Evolutionary conservation across 23 tunicate species (phyloP).

Genomic region (Phallusia fumigata): DNA sequence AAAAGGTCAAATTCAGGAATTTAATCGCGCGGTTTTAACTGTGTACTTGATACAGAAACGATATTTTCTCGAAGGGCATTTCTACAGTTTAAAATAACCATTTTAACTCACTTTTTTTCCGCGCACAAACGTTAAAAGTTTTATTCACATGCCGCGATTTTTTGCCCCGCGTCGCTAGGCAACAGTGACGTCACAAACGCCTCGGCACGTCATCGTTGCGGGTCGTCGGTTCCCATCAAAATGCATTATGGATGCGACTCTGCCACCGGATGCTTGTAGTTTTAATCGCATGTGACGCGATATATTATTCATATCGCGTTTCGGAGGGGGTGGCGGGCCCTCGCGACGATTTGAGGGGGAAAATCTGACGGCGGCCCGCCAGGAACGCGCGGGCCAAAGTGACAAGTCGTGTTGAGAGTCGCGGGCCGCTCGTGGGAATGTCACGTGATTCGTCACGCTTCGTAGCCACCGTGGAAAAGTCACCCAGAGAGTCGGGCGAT

Average conservation of each 20-base stretch:
- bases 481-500: too few relatives aligned
- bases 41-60: too few relatives aligned
- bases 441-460: constrained; percentile 13
- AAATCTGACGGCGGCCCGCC: constrained; percentile 8
- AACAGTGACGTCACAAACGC: too few relatives aligned
- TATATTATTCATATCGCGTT: constrained; percentile 67
- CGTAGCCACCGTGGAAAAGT: neutral
- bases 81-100: too few relatives aligned
- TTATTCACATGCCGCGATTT: too few relatives aligned
- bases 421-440: neutral
- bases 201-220: too few relatives aligned
- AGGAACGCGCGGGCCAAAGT: neutral
- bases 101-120: too few relatives aligned
- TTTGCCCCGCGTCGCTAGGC: too few relatives aligned
- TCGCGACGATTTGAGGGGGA: neutral
- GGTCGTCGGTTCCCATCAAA: neutral
- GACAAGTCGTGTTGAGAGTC: neutral
- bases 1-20: too few relatives aligned
- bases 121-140: too few relatives aligned
- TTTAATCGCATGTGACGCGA: constrained; percentile 43
- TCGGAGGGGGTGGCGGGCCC: constrained; percentile 7
- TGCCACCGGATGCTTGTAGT: constrained; percentile 48
- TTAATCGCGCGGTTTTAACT: too few relatives aligned
- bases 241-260: constrained; percentile 9
- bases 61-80: too few relatives aligned